Base-by-base conservation (phyloP, 2,113 vertebrate species). In the Gymnogyps californianus region DNA sequence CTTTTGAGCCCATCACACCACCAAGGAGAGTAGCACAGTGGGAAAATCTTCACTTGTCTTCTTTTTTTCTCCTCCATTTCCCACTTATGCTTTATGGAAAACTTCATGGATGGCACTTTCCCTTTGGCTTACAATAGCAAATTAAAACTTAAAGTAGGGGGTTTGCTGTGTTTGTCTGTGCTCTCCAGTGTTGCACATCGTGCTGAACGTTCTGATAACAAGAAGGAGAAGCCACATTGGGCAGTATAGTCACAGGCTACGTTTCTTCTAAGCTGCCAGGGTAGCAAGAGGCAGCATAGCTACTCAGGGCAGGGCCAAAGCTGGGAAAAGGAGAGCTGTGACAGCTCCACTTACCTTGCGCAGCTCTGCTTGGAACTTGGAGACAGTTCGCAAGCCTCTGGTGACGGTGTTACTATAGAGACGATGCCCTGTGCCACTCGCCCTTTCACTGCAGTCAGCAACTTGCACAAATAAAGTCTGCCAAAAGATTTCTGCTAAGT, bases 181-280 rank as follows among this genome's bases (percentile, higher is more conserved):
- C 29, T 59, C 7, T 82, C 52, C 38, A 21, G 25, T 10, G 15
- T 58, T 40, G 57, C 7, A n/a, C 11, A 22, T 16, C 5, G 2
- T 32, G 32, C 58, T 1, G 3, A 89, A 77, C 0, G 0, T 58
- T 90, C 58, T 34, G 28, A 29, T 74, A 88, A 64, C 15, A 47
- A 64, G 3, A 65, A 42, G 46, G 18, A 59, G 38, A 74, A 91
- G 36, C 32, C 11, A 8, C 0, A 0, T 7, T 67, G 16, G 49
- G 29, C n/a, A 75, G 11, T 16, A 4, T 6, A 67, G 36, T 67
- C n/a, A 67, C 11, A 77, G 40, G 14, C n/a, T 70, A 38, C 1
- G 1, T 61, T 69, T 89, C 59, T 58, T 87, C 57, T 44, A 44
- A 90, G 40, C 36, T 89, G 31, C 51, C 71, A 65, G 31, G 32